Evolutionary conservation across 2,113 vertebrate genomes (phyloP).

Genomic region (Martes martes): DNA sequence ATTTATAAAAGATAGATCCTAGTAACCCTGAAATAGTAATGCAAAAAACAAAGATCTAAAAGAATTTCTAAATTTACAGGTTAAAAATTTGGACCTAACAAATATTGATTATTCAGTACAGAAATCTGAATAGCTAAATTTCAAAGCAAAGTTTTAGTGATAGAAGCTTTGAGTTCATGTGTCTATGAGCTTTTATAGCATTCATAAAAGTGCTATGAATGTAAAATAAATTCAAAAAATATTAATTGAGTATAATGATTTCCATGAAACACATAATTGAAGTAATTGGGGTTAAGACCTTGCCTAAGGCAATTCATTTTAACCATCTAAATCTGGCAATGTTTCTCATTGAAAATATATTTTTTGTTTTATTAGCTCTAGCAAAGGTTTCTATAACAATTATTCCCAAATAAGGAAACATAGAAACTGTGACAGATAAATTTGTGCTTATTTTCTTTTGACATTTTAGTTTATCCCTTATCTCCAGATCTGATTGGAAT

Average conservation of each 20-base stretch:
- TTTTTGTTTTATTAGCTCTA: neutral
- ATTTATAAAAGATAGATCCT: neutral
- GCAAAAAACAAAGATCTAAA: neutral
- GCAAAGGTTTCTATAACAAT: neutral
- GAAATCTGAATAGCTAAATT: neutral
- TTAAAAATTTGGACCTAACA: neutral
- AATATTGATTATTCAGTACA: neutral
- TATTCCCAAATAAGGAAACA: neutral
- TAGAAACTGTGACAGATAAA: neutral
- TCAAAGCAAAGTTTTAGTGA: neutral
- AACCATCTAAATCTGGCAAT: neutral
- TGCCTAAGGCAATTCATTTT: slow-evolving; percentile 26
- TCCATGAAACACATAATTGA: slow-evolving; percentile 38
- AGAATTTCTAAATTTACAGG: neutral
- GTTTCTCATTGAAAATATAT: slow-evolving; percentile 21
- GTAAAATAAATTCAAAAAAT: slow-evolving; percentile 29
- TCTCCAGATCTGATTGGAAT: neutral
- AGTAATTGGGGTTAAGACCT: slow-evolving; percentile 44
- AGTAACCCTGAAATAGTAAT: neutral
- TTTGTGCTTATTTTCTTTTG: neutral
- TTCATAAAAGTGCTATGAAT: neutral
- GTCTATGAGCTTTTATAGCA: neutral
- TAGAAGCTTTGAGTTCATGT: neutral
- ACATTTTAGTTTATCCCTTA: neutral
- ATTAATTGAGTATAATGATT: slow-evolving; percentile 29